These are phyloP conservation scores for Phasianus colchicus DNA, from an alignment of 2,113 vertebrate genomes.

Conservation along the genomic window DNA sequence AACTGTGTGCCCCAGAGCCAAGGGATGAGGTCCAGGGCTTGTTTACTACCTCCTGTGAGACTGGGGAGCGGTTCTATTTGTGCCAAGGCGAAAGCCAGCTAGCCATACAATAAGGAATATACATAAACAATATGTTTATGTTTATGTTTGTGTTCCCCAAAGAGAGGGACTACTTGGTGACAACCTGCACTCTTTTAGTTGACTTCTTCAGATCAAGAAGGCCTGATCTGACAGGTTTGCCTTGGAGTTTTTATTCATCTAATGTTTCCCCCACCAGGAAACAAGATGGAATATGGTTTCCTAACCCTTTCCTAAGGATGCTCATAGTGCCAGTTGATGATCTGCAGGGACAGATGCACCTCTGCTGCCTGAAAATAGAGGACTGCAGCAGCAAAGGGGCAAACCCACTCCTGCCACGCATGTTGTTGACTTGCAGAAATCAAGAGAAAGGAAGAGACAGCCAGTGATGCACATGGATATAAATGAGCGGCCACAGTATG, in stretches of 20 bases:
- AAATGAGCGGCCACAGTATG: background rate
- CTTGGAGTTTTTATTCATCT: background rate
- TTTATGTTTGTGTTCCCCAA: background rate
- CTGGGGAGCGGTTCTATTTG: background rate
- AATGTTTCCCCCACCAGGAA: background rate
- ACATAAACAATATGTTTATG: background rate
- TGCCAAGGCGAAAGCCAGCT: background rate
- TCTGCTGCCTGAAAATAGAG: background rate
- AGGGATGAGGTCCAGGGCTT: conserved; percentile 57
- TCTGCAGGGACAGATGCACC: background rate
- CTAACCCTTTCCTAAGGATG: background rate
- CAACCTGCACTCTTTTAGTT: background rate
- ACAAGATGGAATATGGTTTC: background rate
- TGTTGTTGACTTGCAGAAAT: background rate
- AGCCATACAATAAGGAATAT: background rate
- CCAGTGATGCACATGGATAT: background rate
- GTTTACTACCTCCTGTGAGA: conserved; percentile 47
- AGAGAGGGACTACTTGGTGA: background rate
- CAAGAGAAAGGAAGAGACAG: background rate
- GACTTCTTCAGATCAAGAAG: background rate
- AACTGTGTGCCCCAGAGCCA: conserved; percentile 57
- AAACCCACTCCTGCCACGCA: background rate
- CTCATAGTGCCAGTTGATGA: background rate
- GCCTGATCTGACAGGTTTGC: background rate
- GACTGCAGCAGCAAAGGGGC: background rate